Evolutionary conservation across 2,888 invertebrate genomes (phyloP).

Genomic region (Octonoba sinensis): DNA sequence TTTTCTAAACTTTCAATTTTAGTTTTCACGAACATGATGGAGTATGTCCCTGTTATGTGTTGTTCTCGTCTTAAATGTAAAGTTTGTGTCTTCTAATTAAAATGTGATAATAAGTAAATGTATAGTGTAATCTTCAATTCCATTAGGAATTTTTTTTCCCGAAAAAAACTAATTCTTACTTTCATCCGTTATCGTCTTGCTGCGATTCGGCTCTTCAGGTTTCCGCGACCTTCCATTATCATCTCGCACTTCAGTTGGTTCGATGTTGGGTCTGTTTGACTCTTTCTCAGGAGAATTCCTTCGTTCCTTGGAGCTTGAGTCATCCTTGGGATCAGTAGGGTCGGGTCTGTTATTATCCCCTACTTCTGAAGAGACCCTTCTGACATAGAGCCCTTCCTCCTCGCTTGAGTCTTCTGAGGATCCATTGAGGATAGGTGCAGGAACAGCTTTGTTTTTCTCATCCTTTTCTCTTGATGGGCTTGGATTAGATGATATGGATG

Average conservation of each 20-base stretch:
- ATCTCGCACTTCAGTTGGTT: constrained; percentile 3
- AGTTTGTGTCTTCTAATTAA: too few species aligned
- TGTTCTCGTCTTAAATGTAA: too few species aligned
- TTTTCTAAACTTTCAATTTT: too few species aligned
- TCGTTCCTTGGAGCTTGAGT: neutral
- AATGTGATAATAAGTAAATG: too few species aligned
- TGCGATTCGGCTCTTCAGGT: neutral
- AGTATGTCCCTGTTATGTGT: too few species aligned
- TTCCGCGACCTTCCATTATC: neutral
- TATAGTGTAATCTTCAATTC: too few species aligned
- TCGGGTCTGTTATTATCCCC: too few species aligned
- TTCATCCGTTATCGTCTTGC: neutral
- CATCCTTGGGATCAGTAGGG: too few species aligned
- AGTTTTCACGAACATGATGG: too few species aligned
- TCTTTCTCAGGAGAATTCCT: constrained; percentile 7
- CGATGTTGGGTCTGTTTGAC: neutral
- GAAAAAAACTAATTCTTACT: neutral
- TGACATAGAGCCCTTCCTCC: constrained; percentile 5
- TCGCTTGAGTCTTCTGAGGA: neutral
- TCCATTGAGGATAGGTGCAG: neutral
- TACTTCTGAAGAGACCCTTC: constrained; percentile 15
- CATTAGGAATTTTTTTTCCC: too few species aligned
- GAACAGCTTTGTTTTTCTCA: neutral
- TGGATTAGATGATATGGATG: neutral
- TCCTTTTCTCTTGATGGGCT: neutral